phyloP scores from a whole-genome alignment of 1,140 invertebrate species.

The Eulimnadia texana region DNA sequence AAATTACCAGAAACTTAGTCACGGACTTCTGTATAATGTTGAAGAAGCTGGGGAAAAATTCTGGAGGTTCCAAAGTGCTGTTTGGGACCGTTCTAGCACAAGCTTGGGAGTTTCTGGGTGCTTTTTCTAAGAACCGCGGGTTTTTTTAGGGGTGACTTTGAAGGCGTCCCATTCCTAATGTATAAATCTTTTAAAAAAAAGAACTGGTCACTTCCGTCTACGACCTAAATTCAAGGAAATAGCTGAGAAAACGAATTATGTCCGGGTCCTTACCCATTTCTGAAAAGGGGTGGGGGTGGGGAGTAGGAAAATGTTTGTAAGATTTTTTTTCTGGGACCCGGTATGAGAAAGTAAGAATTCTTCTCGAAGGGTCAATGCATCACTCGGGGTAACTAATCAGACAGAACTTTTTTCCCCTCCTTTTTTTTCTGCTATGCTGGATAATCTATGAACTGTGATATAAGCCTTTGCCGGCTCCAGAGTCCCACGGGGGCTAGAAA shows the following conservation, averaged over 20 bases:
- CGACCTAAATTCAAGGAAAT: background rate
- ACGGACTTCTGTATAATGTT: no score
- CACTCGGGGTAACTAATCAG: background rate
- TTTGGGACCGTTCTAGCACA: no score
- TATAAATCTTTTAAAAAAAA: background rate
- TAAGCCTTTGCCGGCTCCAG: background rate
- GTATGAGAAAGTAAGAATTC: background rate
- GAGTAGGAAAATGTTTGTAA: background rate
- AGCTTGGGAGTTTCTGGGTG: background rate
- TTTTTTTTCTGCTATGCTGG: no score
- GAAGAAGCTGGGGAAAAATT: no score
- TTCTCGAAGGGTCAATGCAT: background rate
- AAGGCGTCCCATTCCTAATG: background rate
- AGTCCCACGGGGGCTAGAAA: background rate
- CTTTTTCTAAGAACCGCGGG: background rate
- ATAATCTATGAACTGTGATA: background rate
- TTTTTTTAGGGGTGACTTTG: background rate
- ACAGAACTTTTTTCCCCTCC: background rate
- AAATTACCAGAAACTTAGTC: no score
- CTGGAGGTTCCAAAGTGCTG: no score
- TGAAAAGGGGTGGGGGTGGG: background rate
- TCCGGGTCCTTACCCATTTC: background rate
- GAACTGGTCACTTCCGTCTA: background rate
- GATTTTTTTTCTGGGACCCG: no score
- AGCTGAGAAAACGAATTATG: background rate